Evolutionary conservation across 2,888 invertebrate genomes (phyloP), one percentile per base, ranked within the genome.

Genomic region (Callyntrura guangdongensis): DNA sequence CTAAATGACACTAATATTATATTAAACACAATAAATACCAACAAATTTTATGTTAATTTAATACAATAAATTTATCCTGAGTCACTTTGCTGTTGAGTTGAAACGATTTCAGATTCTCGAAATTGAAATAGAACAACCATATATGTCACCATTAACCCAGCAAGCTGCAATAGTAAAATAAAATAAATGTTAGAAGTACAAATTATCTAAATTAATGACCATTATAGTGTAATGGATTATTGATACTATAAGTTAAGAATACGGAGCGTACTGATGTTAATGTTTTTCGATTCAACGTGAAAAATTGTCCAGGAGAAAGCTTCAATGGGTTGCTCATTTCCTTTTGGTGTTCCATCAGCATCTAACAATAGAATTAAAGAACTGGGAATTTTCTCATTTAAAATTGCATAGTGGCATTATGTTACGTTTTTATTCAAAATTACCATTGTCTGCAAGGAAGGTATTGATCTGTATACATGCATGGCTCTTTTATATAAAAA

Each of bases 251-350:
- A n/a, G n/a, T n/a, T n/a, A n/a, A n/a, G n/a, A n/a, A n/a, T n/a
- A n/a, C n/a, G n/a, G n/a, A n/a, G 25, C 79, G 12, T 84, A 84
- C 84, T 27, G 84, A 72, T 6, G 84, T 72, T 45, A 84, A 27
- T n/a, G 72, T 45, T 17, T 45, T 69, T 27, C 84, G 49, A 25
- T 72, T 84, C 1, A 84, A 12, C 0, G 14, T 9, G 14, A 84
- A 53, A 72, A 53, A 84, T 6, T 53, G n/a, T 27, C 69, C 84
- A n/a, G 84, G 84, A 17, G 69, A 25, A 17, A 84, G 8, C 17
- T 5, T 6, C 6, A 61, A 64, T n/a, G 64, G 61, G 17, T 20
- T 64, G 0, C 9, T 5, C n/a, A 36, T 14, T 27, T 59, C 61
- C 9, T 12, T 81, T 36, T 81, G 59, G 14, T 45, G 25, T 2